Evolutionary conservation across 2,888 invertebrate species (phyloP).

Genomic region (Temnothorax ravouxi): DNA sequence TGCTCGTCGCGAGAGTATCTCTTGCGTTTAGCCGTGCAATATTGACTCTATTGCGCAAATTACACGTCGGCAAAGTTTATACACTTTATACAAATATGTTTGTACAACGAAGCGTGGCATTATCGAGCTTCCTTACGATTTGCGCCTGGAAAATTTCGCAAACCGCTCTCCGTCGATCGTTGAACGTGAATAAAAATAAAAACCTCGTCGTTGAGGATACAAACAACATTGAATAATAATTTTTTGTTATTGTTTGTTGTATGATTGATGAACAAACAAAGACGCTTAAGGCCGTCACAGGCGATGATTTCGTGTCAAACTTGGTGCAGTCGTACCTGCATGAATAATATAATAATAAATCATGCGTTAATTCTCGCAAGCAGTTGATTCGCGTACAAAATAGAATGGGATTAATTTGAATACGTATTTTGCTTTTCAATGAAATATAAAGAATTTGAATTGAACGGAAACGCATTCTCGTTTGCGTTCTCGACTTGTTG

Average conservation of each 20-base stretch:
- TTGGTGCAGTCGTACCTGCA: background rate
- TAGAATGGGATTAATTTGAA: background rate
- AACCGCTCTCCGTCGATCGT: background rate
- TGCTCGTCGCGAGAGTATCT: background rate
- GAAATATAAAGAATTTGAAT: background rate
- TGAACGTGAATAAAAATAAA: background rate
- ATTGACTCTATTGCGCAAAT: constrained; percentile 9
- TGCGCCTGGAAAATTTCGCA: background rate
- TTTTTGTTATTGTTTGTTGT: constrained; percentile 10
- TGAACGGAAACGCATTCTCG: background rate
- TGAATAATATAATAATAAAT: background rate
- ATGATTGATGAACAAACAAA: background rate
- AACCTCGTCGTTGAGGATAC: background rate
- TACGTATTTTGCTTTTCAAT: background rate
- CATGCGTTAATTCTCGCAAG: background rate
- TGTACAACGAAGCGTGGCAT: background rate
- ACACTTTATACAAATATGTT: background rate
- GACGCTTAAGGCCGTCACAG: background rate
- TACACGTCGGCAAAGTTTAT: background rate
- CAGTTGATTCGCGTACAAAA: background rate
- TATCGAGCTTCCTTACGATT: background rate
- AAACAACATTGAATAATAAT: background rate
- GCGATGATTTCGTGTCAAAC: constrained; percentile 8
- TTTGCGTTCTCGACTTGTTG: background rate
- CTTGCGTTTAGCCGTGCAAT: background rate